A percentile compares a stretch with the other conserved stretches of the same genome.
Evolutionary conservation across 1,140 invertebrate genomes (phyloP).

Genomic region (Oscheius sp.): DNA sequence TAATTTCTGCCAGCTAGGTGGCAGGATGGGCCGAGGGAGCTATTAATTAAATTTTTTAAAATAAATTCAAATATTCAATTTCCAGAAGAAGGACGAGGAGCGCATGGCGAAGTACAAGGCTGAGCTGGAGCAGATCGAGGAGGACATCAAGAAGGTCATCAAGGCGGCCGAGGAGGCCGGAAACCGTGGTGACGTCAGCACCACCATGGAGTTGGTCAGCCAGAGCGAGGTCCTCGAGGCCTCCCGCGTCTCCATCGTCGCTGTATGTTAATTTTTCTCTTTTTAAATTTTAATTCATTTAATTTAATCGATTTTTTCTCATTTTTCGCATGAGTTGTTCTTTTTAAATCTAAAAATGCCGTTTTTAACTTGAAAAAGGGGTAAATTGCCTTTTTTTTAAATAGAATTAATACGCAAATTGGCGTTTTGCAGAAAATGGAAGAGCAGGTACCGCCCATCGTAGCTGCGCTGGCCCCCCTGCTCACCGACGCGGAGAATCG

Average conservation of each 20-base stretch:
- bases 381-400: too few relatives aligned
- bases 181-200: not conserved
- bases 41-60: too few relatives aligned
- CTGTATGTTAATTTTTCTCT: too few relatives aligned
- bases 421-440: constrained; percentile 8
- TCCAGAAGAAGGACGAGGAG: constrained; percentile 14
- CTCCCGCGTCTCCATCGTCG: too few relatives aligned
- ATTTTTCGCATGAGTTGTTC: too few relatives aligned
- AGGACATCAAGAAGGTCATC: not conserved
- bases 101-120: not conserved
- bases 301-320: too few relatives aligned
- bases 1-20: too few relatives aligned
- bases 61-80: too few relatives aligned
- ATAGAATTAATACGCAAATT: too few relatives aligned
- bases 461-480: not conserved
- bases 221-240: constrained; percentile 10
- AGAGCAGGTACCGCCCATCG: not conserved
- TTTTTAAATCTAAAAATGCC: too few relatives aligned
- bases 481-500: not conserved
- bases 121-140: constrained; percentile 3
- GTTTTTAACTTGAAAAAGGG: not conserved
- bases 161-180: constrained; percentile 14
- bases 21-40: too few relatives aligned
- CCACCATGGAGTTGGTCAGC: not conserved
- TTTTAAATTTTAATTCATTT: too few relatives aligned